Conservation (phyloP, 2,888 invertebrate species). For the Xestia xanthographa region DNA sequence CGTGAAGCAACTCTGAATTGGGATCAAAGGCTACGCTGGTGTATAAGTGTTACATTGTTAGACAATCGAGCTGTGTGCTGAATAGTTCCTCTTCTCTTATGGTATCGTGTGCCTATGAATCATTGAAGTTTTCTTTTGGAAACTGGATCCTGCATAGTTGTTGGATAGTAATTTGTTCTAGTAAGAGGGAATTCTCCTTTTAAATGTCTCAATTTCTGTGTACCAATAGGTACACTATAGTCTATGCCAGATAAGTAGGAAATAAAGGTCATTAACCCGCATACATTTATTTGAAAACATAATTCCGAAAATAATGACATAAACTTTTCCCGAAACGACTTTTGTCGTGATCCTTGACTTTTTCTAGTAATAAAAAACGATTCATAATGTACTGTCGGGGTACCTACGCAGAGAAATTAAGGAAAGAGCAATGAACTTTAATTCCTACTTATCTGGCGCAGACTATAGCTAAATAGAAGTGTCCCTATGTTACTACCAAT, state of each 20-base stretch:
- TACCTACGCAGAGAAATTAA: no score
- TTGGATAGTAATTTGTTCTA: no score
- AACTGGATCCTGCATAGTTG: background rate
- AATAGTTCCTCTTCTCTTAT: constrained; percentile 37
- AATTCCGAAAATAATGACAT: no score
- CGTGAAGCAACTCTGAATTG: constrained; percentile 54
- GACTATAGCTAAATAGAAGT: background rate
- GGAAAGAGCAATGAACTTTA: no score
- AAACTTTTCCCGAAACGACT: no score
- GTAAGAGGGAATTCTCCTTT: background rate
- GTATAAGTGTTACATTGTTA: constrained; percentile 60
- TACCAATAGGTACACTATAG: background rate
- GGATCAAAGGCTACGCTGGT: constrained; percentile 56
- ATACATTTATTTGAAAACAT: no score
- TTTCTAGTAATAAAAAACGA: no score
- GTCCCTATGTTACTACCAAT: background rate
- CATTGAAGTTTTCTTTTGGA: background rate
- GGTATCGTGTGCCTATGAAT: background rate
- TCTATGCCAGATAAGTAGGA: no score
- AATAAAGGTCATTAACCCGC: no score
- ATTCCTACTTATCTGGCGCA: no score
- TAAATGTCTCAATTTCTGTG: background rate
- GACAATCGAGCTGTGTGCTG: constrained; percentile 40
- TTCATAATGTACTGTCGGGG: no score
- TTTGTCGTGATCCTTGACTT: no score